Conservation (phyloP, 2,888 invertebrate species). For the Pseudanteris insignis region DNA sequence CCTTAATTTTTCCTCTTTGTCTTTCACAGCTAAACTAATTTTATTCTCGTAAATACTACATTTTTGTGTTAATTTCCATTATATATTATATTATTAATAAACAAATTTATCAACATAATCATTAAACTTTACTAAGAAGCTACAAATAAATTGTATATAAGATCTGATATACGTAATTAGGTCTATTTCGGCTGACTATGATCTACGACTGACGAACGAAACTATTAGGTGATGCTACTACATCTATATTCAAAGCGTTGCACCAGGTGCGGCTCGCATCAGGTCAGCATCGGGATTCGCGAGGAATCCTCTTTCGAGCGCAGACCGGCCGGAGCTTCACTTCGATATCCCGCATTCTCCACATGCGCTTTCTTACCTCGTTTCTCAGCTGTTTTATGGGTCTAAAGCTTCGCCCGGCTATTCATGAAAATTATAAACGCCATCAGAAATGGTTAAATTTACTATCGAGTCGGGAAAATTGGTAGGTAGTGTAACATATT, state of each 20-base stretch:
- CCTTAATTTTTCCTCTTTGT: no score
- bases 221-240: slow-evolving; percentile 15
- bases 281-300: slow-evolving; percentile 37
- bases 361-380: slow-evolving; percentile 44
- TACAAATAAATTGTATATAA: no score
- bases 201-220: slow-evolving; percentile 23
- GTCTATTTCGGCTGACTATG: no score
- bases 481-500: slow-evolving; percentile 21
- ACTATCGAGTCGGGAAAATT: slow-evolving; percentile 27
- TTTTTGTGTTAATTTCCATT: no score
- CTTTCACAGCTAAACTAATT: no score
- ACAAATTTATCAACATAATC: no score
- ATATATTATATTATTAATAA: no score
- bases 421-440: slow-evolving; percentile 33
- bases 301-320: slow-evolving; percentile 39
- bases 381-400: slow-evolving; percentile 45
- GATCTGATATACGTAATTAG: no score
- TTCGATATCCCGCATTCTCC: slow-evolving; percentile 44
- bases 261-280: slow-evolving; percentile 46
- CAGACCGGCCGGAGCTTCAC: slow-evolving; percentile 42
- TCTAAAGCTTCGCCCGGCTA: slow-evolving; percentile 7
- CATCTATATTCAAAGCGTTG: slow-evolving; percentile 32
- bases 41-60: no score
- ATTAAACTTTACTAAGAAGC: no score
- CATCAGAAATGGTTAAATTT: slow-evolving; percentile 21